Evolutionary conservation across 2,113 vertebrate species (phyloP), one percentile per base, ranked within the genome.

Genomic region (Nycticorax nycticorax): DNA sequence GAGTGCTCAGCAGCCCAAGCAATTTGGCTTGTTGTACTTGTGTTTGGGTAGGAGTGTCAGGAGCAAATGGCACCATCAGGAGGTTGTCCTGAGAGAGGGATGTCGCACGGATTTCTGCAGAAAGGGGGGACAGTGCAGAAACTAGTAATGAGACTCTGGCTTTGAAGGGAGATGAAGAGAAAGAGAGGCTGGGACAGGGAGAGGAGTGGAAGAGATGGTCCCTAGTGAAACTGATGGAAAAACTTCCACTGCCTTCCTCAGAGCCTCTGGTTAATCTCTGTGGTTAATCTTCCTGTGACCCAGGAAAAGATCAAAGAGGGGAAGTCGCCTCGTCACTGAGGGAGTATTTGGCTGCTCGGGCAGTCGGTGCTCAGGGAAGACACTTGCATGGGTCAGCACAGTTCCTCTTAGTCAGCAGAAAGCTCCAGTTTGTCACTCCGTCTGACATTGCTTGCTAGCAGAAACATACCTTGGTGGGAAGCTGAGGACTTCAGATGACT

Each of bases 241-340:
- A 89, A 41, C 45, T 60, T 69, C 12, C 19, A 22, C 7, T 27
- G 14, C 30, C 20, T 79, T 92, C 75, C 28, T 18, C 1, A 1
- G 48, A 80, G 30, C 13, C 21, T 30, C 57, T 75, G 35, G 6
- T 62, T 69, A 43, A 48, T 30, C 7, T 7, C 33, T 56, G 10
- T 84, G 16, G n/a, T n/a, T n/a, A n/a, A n/a, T n/a, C n/a, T n/a
- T n/a, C n/a, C n/a, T 56, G 10, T 84, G 16, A 52, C 14, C 10
- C 3, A 3, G 30, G 63, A 90, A 55, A 56, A 47, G n/a, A 22
- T 5, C 1, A 0, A 28, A 68, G 43, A 68, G 15, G 53, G 30
- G 12, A 80, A 35, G 30, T 10, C 14, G 11, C 16, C 16, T 72
- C 0, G 1, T 30, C 23, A 10, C 0, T 67, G n/a, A 33, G 21